Evolutionary conservation across 1,140 invertebrate genomes (phyloP).

Genomic region (Thereuonema tuberculata): DNA sequence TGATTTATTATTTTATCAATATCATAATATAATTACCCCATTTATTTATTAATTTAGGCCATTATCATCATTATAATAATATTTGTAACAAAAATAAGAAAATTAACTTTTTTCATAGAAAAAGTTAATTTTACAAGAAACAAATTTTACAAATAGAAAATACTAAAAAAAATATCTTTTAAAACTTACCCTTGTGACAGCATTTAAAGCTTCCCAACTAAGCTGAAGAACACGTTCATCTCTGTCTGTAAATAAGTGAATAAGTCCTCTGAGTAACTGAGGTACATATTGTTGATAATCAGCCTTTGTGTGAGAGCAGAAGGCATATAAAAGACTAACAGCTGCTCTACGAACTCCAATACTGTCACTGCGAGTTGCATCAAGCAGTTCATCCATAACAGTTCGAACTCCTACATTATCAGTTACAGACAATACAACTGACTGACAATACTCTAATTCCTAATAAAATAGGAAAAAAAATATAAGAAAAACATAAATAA

Average conservation of each 20-base stretch:
- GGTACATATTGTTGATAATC: constrained; percentile 76
- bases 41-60: too few species aligned
- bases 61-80: too few species aligned
- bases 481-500: too few species aligned
- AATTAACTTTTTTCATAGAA: not conserved
- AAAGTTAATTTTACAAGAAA: too few species aligned
- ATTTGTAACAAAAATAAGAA: too few species aligned
- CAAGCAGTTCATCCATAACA: constrained; percentile 81
- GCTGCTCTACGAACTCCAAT: constrained; percentile 51
- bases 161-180: not conserved
- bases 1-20: too few species aligned
- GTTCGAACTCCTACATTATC: constrained; percentile 75
- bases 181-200: constrained; percentile 59
- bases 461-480: constrained; percentile 24
- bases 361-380: constrained; percentile 51
- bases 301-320: constrained; percentile 72
- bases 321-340: constrained; percentile 71
- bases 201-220: constrained; percentile 77
- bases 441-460: constrained; percentile 83
- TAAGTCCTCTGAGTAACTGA: constrained; percentile 71
- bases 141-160: not conserved
- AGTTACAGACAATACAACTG: constrained; percentile 75
- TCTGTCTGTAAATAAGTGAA: constrained; percentile 65
- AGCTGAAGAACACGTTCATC: constrained; percentile 68
- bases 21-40: too few species aligned